Percentiles rank a stretch among this genome's conserved stretches.
These are phyloP conservation scores for Sarcophaga peregrina DNA, from an alignment of 1,140 invertebrate species.

Conservation along the genomic window DNA sequence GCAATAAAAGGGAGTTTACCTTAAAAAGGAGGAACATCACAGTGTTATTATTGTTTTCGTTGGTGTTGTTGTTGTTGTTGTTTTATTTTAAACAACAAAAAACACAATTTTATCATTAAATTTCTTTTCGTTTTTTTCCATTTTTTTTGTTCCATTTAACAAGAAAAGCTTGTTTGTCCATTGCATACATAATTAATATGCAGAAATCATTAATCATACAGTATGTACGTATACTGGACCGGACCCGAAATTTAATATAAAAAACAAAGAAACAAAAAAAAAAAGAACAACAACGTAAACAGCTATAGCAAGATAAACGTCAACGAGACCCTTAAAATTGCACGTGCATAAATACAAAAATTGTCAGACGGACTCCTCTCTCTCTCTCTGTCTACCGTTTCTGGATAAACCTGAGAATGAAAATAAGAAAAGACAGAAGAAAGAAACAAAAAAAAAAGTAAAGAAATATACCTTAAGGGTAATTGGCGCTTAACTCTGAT, in stretches of 20 bases:
- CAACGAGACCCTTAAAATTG: background rate
- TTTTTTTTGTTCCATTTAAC: background rate
- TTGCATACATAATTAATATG: slow-evolving; percentile 39
- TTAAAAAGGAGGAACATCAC: background rate
- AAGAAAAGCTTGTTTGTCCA: slow-evolving; percentile 32
- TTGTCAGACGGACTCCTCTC: too few species aligned
- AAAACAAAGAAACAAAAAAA: background rate
- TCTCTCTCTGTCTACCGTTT: too few species aligned
- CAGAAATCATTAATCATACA: slow-evolving; percentile 39
- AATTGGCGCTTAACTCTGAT: slow-evolving; percentile 40
- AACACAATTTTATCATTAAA: slow-evolving; percentile 35
- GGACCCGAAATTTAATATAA: background rate
- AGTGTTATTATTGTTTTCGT: background rate
- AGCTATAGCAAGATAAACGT: background rate
- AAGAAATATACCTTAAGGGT: slow-evolving; percentile 31
- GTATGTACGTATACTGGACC: background rate
- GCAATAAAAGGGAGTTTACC: slow-evolving; percentile 29
- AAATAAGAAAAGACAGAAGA: background rate
- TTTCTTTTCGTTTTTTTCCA: background rate
- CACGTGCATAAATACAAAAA: background rate
- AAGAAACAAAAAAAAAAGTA: background rate
- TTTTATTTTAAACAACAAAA: background rate
- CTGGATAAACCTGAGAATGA: background rate
- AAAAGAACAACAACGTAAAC: background rate
- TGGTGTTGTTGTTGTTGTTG: too few species aligned